phyloP scores from a whole-genome alignment of 2,797 vertebrate species.

The Sciaenops ocellatus region DNA sequence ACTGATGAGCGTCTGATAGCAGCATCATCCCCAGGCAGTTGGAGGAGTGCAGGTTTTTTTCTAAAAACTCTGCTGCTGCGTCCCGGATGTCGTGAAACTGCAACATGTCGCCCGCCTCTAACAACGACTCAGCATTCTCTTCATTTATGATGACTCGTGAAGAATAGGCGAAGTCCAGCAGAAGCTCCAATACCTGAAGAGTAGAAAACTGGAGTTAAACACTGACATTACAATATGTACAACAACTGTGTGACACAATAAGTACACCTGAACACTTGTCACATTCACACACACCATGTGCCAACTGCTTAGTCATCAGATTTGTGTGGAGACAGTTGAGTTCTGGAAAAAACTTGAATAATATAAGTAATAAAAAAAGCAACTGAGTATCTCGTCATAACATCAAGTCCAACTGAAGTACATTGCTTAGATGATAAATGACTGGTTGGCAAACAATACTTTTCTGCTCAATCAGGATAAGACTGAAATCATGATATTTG shows the following conservation, averaged over 20 bases:
- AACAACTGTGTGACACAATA: not conserved
- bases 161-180: constrained; percentile 96
- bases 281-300: no score
- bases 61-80: constrained; percentile 93
- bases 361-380: no score
- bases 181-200: constrained; percentile 89
- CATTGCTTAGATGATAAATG: no score
- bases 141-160: constrained; percentile 94
- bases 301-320: no score
- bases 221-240: not conserved
- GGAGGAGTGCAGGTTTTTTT: constrained; percentile 92
- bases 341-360: no score
- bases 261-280: no score
- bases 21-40: constrained; percentile 97
- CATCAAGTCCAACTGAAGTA: no score
- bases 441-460: no score
- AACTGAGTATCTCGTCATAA: no score
- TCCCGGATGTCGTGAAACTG: constrained; percentile 96
- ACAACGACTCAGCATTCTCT: constrained; percentile 94
- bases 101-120: constrained; percentile 96
- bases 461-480: no score
- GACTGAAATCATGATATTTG: no score
- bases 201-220: not conserved
- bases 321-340: no score
- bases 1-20: constrained; percentile 95